Conservation (phyloP, 2,113 vertebrate genomes). For the Maccullochella peelii region DNA sequence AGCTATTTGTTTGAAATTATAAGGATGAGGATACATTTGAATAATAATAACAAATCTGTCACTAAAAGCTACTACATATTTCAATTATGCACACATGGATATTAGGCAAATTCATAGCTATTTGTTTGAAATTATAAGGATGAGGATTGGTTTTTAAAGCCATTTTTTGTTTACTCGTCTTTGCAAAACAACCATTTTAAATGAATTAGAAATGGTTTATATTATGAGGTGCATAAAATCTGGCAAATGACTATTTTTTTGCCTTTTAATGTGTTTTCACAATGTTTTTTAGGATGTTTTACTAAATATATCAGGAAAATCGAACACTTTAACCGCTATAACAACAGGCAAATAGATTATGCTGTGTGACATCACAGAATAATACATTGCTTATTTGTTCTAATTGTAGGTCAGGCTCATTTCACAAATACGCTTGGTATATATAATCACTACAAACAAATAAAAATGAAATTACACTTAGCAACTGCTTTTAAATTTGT, state of each 20-base stretch:
- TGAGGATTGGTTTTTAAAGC: slow-evolving; percentile 27
- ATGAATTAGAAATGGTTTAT: slow-evolving; percentile 68
- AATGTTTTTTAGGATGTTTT: slow-evolving; percentile 43
- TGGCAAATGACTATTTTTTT: slow-evolving; percentile 47
- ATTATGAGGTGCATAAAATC: slow-evolving; percentile 50
- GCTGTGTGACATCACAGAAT: slow-evolving; percentile 22
- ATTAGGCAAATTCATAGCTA: not conserved
- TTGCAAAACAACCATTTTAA: slow-evolving; percentile 70
- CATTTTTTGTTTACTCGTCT: slow-evolving; percentile 55
- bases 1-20: no score
- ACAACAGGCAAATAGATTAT: slow-evolving; percentile 16
- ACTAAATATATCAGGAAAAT: slow-evolving; percentile 39
- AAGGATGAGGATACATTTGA: no score
- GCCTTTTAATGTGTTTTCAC: slow-evolving; percentile 42
- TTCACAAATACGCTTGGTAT: slow-evolving; percentile 18
- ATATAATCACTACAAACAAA: slow-evolving; percentile 39
- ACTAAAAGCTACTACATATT: slow-evolving; percentile 43
- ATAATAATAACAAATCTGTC: slow-evolving; percentile 71
- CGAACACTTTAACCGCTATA: not conserved
- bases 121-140: slow-evolving; percentile 23
- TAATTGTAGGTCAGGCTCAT: slow-evolving; percentile 19
- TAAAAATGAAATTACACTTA: slow-evolving; percentile 16
- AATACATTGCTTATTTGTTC: slow-evolving; percentile 21
- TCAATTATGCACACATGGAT: slow-evolving; percentile 46
- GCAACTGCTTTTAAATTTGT: slow-evolving; percentile 21